phyloP scores from a whole-genome alignment of 1,140 invertebrate species.

The Brachionus sp. region DNA sequence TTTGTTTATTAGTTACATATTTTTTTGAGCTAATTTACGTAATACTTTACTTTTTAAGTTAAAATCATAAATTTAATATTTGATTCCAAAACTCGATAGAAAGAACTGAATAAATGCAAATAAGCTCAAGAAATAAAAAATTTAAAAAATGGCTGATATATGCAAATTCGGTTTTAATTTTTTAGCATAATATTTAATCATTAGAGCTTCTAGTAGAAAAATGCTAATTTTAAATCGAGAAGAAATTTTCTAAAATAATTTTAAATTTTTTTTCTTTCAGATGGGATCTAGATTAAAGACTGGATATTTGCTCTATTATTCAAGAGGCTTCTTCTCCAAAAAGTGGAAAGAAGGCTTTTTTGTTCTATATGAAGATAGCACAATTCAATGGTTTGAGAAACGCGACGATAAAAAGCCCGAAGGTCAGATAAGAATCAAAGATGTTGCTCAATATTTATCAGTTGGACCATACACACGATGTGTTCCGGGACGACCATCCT shows the following conservation, averaged over 20 bases:
- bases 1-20: background rate
- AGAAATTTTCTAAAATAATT: background rate
- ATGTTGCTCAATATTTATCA: constrained; percentile 30
- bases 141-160: background rate
- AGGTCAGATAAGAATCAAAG: background rate
- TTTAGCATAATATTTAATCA: constrained; percentile 1
- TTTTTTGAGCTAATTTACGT: background rate
- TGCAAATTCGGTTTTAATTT: background rate
- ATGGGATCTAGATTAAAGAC: constrained; percentile 45
- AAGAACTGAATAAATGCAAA: background rate
- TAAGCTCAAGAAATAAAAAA: background rate
- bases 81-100: background rate
- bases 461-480: constrained; percentile 44
- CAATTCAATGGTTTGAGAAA: constrained; percentile 41
- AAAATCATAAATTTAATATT: background rate
- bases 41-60: background rate
- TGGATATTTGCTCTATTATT: constrained; percentile 40
- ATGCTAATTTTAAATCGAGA: background rate
- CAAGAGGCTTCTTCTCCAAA: constrained; percentile 30
- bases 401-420: constrained; percentile 41
- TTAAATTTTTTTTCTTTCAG: background rate
- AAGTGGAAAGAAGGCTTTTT: constrained; percentile 46
- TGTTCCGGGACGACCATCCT: constrained; percentile 23
- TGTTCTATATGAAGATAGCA: constrained; percentile 38
- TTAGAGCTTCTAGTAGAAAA: background rate